Conservation (phyloP, 2,113 vertebrate genomes). For the Strix aluco region DNA sequence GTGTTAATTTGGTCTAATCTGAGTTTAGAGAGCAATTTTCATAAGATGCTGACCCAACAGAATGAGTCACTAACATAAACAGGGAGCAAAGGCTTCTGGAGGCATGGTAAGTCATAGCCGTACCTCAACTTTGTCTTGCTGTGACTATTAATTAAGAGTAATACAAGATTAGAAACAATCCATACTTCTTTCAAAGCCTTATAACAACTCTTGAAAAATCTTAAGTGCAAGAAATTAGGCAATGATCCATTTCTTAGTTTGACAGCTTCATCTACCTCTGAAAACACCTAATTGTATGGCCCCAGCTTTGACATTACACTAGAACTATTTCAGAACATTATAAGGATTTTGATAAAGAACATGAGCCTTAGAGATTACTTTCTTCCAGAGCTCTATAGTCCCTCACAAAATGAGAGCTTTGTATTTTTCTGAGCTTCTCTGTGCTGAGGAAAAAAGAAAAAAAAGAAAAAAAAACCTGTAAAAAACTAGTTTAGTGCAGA, state of each 20-base stretch:
- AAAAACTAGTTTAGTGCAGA: background rate
- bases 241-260: background rate
- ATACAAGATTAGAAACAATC: background rate
- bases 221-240: background rate
- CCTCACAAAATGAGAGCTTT: background rate
- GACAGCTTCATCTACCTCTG: background rate
- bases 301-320: background rate
- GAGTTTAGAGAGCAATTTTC: background rate
- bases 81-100: background rate
- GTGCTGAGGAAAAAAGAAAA: background rate
- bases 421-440: background rate
- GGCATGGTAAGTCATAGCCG: rapidly evolving
- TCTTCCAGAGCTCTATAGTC: background rate
- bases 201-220: background rate
- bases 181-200: background rate
- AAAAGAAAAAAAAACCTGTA: background rate
- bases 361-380: background rate
- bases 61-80: background rate
- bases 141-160: background rate
- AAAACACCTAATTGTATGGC: background rate
- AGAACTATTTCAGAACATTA: background rate
- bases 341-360: background rate
- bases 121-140: background rate
- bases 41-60: background rate
- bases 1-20: background rate